phyloP scores from a whole-genome alignment of 2,797 vertebrate genomes.

The Heteromormyrus szaboi region DNA sequence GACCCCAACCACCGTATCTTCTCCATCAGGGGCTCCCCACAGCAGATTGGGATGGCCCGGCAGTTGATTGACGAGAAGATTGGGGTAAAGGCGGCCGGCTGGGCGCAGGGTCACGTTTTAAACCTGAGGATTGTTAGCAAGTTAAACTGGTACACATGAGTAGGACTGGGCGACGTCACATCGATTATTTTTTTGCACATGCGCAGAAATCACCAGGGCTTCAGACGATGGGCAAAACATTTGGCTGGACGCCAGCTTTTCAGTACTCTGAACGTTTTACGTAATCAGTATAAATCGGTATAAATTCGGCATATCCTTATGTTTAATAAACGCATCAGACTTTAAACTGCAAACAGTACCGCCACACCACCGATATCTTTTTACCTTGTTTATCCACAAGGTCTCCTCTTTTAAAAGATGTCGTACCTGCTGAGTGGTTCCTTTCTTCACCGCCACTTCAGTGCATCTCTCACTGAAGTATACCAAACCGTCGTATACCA shows the following conservation, averaged over 20 bases:
- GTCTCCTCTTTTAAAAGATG: not conserved
- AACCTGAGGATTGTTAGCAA: not conserved
- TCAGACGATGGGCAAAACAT: not conserved
- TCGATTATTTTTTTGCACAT: not conserved
- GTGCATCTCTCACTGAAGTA: not conserved
- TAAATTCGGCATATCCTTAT: not conserved
- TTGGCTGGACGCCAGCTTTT: not conserved
- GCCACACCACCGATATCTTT: not conserved
- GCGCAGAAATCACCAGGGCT: not conserved
- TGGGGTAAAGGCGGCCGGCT: constrained; percentile 67
- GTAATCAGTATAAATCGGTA: too few species aligned
- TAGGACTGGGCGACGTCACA: not conserved
- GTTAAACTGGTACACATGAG: not conserved
- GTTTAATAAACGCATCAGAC: not conserved
- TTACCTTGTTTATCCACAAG: not conserved
- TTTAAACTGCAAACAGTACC: not conserved
- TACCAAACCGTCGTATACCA: not conserved
- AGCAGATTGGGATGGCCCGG: constrained; percentile 89
- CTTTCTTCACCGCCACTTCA: not conserved
- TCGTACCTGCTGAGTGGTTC: not conserved
- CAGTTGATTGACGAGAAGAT: constrained; percentile 98
- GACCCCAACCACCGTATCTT: constrained; percentile 90
- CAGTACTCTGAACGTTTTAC: too few species aligned
- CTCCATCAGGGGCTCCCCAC: constrained; percentile 86
- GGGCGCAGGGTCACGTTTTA: not conserved